Evolutionary conservation across 2,888 invertebrate species (phyloP).

Genomic region (Spodoptera exigua): DNA sequence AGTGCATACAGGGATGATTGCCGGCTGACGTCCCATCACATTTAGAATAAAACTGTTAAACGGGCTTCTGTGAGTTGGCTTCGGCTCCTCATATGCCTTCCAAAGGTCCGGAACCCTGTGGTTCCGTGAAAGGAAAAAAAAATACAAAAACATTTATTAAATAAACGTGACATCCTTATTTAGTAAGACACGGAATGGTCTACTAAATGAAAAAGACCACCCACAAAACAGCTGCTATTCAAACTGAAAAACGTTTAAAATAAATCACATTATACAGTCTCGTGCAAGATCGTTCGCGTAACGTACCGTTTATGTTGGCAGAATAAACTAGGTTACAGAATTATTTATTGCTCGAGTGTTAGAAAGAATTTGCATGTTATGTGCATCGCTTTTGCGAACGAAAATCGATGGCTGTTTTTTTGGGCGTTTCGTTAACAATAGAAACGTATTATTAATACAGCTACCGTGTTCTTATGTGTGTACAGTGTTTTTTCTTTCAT

Average conservation of each 20-base stretch:
- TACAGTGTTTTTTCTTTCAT: too few relatives aligned
- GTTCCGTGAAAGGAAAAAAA: too few relatives aligned
- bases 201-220: constrained; percentile 11
- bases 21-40: too few relatives aligned
- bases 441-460: neutral
- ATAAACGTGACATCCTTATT: too few relatives aligned
- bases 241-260: constrained; percentile 54
- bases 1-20: too few relatives aligned
- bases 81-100: too few relatives aligned
- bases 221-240: constrained; percentile 36
- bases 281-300: constrained; percentile 61
- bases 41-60: too few relatives aligned
- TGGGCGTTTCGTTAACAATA: constrained; percentile 3
- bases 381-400: constrained; percentile 47
- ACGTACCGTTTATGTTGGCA: constrained; percentile 56
- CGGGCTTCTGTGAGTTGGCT: too few relatives aligned
- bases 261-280: constrained; percentile 61
- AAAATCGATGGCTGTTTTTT: constrained; percentile 33
- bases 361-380: constrained; percentile 61
- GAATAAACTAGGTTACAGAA: constrained; percentile 59
- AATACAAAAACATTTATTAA: too few relatives aligned
- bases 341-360: constrained; percentile 55
- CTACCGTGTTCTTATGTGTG: too few relatives aligned
- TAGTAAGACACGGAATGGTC: constrained; percentile 1
- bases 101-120: too few relatives aligned